These are phyloP conservation scores for Astreopora myriophthalma DNA, from an alignment of 64 coral and sea anemone genomes.

Conservation along the genomic window DNA sequence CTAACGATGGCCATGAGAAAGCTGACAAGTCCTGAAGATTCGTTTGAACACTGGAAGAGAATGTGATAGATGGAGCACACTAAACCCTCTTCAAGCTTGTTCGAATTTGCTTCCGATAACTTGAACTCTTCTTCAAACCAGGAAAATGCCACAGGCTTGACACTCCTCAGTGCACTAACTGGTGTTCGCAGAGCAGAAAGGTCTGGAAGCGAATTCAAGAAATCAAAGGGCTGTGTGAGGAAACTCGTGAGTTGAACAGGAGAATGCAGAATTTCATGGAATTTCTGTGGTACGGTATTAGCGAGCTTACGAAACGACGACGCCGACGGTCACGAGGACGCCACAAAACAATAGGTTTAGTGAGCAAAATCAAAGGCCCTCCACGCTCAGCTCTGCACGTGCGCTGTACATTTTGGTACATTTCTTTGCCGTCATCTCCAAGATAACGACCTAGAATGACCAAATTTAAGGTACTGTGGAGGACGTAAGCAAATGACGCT, in stretches of 20 bases:
- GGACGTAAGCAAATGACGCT: too few relatives aligned
- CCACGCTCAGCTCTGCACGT: too few relatives aligned
- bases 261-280: not conserved
- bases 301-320: too few relatives aligned
- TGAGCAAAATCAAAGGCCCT: too few relatives aligned
- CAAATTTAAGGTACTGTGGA: too few relatives aligned
- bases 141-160: slow-evolving; percentile 10
- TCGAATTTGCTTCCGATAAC: not conserved
- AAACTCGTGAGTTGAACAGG: not conserved
- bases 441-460: too few relatives aligned
- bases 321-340: too few relatives aligned
- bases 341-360: too few relatives aligned
- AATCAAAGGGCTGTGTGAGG: not conserved
- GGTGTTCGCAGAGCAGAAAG: slow-evolving; percentile 58
- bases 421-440: too few relatives aligned
- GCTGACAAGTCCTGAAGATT: slow-evolving; percentile 68
- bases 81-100: slow-evolving; percentile 32
- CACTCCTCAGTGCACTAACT: not conserved
- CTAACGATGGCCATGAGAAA: slow-evolving; percentile 89
- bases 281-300: too few relatives aligned
- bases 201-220: slow-evolving; percentile 43
- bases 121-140: slow-evolving; percentile 61
- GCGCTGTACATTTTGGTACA: too few relatives aligned
- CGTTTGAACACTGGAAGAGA: slow-evolving; percentile 69
- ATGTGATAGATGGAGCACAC: slow-evolving; percentile 85